Percentiles rank a stretch among this genome's conserved stretches.
phyloP scores from a whole-genome alignment of 2,888 invertebrate genomes.

The Microplitis deprimator region DNA sequence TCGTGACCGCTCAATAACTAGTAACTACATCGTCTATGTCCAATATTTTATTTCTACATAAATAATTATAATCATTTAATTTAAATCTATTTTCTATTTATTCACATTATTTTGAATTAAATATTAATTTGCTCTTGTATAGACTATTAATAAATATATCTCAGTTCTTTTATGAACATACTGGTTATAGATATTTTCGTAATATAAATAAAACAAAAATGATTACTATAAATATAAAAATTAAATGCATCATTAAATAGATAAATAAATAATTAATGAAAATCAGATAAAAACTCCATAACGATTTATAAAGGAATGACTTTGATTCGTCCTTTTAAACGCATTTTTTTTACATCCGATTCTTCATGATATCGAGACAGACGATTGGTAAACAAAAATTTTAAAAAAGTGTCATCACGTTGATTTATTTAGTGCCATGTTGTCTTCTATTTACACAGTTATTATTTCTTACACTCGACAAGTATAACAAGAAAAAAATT shows the following conservation, averaged over 20 bases:
- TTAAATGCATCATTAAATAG: slow-evolving; percentile 56
- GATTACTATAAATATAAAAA: slow-evolving; percentile 56
- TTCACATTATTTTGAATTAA: slow-evolving; percentile 38
- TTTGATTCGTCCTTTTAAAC: slow-evolving; percentile 58
- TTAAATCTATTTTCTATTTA: slow-evolving; percentile 14
- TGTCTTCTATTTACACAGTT: slow-evolving; percentile 40
- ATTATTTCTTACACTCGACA: slow-evolving; percentile 28
- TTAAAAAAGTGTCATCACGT: slow-evolving; percentile 25
- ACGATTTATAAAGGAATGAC: slow-evolving; percentile 48
- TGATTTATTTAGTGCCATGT: slow-evolving; percentile 33
- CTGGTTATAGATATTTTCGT: slow-evolving; percentile 39
- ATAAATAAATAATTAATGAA: slow-evolving; percentile 36
- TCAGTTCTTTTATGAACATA: slow-evolving; percentile 61
- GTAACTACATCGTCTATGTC: slow-evolving; percentile 27
- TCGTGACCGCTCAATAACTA: slow-evolving; percentile 11
- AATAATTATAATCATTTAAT: slow-evolving; percentile 12
- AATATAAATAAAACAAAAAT: slow-evolving; percentile 43
- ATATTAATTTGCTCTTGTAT: slow-evolving; percentile 19
- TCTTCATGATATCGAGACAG: slow-evolving; percentile 50
- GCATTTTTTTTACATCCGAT: slow-evolving; percentile 31
- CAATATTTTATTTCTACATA: slow-evolving; percentile 12
- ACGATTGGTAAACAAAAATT: slow-evolving; percentile 59
- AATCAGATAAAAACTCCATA: slow-evolving; percentile 24
- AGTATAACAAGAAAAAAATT: slow-evolving; percentile 30
- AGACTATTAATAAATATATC: slow-evolving; percentile 61